Conservation (phyloP, 2,888 invertebrate species). For the Mimumesa dahlbomi region DNA sequence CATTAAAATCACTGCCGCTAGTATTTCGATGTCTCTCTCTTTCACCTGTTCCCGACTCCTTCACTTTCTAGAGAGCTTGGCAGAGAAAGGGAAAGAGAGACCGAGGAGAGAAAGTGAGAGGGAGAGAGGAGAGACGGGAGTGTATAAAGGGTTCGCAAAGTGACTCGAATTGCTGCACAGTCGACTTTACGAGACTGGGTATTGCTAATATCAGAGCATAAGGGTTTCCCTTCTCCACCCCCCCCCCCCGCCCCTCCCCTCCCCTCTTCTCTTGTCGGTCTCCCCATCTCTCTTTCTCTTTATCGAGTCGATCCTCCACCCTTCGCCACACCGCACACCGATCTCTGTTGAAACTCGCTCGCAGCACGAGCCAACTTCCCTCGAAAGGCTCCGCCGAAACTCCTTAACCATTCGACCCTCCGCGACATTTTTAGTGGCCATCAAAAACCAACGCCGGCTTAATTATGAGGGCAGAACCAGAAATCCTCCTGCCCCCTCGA, state of each 20-base stretch:
- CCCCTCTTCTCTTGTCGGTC: too few relatives aligned
- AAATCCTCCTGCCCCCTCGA: constrained; percentile 39
- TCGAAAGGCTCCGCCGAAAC: constrained; percentile 66
- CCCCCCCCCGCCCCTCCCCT: constrained; percentile 39
- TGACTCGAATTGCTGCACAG: constrained; percentile 78
- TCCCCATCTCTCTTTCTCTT: constrained; percentile 23
- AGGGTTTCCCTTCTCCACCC: constrained; percentile 49
- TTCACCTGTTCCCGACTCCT: constrained; percentile 21
- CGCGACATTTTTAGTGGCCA: constrained; percentile 80
- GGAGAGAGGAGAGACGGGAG: constrained; percentile 42
- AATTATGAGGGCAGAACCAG: constrained; percentile 74
- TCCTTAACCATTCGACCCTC: constrained; percentile 77
- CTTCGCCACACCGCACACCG: constrained; percentile 7
- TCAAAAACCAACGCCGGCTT: constrained; percentile 78
- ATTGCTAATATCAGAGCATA: constrained; percentile 78
- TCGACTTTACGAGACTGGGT: constrained; percentile 78
- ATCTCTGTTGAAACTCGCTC: constrained; percentile 3
- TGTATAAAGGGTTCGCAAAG: constrained; percentile 79
- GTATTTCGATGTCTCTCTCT: constrained; percentile 62
- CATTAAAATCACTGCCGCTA: constrained; percentile 76
- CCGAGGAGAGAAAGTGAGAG: too few relatives aligned
- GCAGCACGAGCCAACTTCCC: constrained; percentile 40
- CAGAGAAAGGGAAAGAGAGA: constrained; percentile 8
- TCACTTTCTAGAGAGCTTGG: constrained; percentile 22
- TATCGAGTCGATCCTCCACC: constrained; percentile 2